Base-by-base conservation (phyloP, 30 jellyfish, hydroid and myxozoan genomes). In the Aurelia sp. region DNA sequence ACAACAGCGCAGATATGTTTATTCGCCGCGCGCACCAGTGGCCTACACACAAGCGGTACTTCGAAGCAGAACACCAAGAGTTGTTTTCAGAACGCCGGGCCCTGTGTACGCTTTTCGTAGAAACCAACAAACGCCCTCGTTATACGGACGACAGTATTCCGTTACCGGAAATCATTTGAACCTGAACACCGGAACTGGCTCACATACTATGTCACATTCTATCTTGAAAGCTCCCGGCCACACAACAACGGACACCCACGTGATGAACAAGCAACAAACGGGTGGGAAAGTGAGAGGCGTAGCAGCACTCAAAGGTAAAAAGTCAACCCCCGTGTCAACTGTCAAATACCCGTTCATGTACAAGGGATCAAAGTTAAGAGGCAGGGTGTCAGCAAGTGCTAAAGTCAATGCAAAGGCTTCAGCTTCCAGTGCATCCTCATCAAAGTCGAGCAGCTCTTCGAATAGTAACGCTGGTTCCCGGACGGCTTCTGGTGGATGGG, bases 401-500 rank as follows among this genome's bases (percentile, higher is more conserved):
- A 82, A 52, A 40, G 92, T 82, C 2, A 70, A 82, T 67, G 92
- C 92, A 8, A 82, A 82, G 21, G 92, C 84, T 4, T 51, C 85
- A 4, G 68, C 92, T 17, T 41, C 86, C 15, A 20, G 80, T 4
- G 18, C 92, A 8, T 82, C 92, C 38, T 16, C 27, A 40, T 82
- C 92, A 4, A 82, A 81, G 84, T 81, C 91, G 33, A 60, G 76
- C 84, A 81, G 91, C 35, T 47, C 91, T 16, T 81, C 91, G 40
- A 51, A 58, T 2, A 77, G 67, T 27, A 81, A 81, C 18, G 84
- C 84, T n/a, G 91, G 91, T 4, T 48, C 84, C 12, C 57, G 91
- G 58, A 81, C 91, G 66, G 58, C 84, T 8, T 51, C 84, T 12
- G 91, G 92, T 11, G 92, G 92, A 5, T 82, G 92, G 92, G 92